These are phyloP conservation scores for Asteroscopus sphinx DNA, from an alignment of 2,888 invertebrate species.

Conservation along the genomic window DNA sequence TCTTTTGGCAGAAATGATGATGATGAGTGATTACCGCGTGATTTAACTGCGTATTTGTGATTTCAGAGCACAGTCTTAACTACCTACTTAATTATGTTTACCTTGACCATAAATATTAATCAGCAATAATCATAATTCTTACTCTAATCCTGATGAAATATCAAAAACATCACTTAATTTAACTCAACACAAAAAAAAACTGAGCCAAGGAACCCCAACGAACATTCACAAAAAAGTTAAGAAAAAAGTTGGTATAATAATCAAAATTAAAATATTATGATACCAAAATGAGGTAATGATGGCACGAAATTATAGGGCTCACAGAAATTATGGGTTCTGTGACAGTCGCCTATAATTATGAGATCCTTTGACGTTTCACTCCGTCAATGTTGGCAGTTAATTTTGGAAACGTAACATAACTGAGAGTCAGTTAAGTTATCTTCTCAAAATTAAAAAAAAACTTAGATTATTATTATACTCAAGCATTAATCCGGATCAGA, in stretches of 20 bases:
- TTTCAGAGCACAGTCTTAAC: too few species aligned
- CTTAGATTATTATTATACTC: too few species aligned
- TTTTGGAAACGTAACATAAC: constrained; percentile 23
- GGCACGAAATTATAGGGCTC: constrained; percentile 49
- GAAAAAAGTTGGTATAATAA: constrained; percentile 34
- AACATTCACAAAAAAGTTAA: constrained; percentile 22
- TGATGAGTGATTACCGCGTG: too few species aligned
- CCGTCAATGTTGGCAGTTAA: constrained; percentile 25
- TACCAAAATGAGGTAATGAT: constrained; percentile 51
- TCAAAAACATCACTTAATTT: constrained; percentile 2
- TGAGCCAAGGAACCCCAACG: constrained; percentile 24
- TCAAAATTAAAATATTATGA: constrained; percentile 55
- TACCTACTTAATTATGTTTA: too few species aligned
- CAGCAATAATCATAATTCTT: neutral
- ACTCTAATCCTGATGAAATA: neutral
- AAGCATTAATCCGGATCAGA: too few species aligned
- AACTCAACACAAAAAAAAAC: constrained; percentile 17
- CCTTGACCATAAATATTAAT: too few species aligned
- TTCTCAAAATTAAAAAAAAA: too few species aligned
- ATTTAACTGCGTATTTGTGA: too few species aligned
- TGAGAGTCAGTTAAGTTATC: too few species aligned
- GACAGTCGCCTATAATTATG: constrained; percentile 57
- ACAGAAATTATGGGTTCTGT: constrained; percentile 47
- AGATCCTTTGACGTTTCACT: constrained; percentile 49
- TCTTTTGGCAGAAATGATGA: too few species aligned